Conservation (phyloP, 92 coral and sea anemone genomes). For the Palythoa grandis region DNA sequence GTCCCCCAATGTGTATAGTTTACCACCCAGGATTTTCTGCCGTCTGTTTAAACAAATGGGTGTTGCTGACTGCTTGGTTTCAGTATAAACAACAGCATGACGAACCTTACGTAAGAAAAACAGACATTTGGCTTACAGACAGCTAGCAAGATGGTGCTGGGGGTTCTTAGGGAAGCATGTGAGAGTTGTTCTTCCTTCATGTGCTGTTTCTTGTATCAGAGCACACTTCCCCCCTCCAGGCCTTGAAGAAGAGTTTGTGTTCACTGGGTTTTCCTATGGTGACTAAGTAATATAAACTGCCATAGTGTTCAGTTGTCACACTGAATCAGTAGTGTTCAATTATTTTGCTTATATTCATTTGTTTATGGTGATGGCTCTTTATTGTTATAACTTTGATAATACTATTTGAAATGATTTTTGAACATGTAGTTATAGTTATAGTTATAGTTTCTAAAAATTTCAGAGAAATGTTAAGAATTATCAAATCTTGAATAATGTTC, state of each 20-base stretch:
- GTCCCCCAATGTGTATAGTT: no score
- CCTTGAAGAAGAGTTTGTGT: conserved; percentile 24
- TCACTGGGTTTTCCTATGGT: background rate
- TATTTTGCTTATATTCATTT: background rate
- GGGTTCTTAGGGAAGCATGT: conserved; percentile 45
- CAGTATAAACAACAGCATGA: no score
- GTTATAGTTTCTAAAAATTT: no score
- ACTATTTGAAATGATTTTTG: background rate
- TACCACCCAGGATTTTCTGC: no score
- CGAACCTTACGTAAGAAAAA: no score
- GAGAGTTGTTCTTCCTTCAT: conserved; percentile 39
- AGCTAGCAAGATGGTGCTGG: conserved; percentile 53
- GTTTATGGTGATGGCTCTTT: background rate
- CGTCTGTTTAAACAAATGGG: no score
- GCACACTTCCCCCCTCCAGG: conserved; percentile 58
- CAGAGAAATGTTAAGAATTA: background rate
- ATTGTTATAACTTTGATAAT: background rate
- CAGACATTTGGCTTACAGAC: no score
- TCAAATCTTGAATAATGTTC: conserved; percentile 5
- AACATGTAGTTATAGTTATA: background rate
- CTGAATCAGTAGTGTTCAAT: background rate
- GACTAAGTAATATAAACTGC: background rate
- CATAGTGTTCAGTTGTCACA: background rate
- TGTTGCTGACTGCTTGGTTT: no score
- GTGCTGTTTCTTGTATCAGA: conserved; percentile 46